A percentile compares a stretch with the other conserved stretches of the same genome.
Conservation (phyloP, 2,888 invertebrate genomes). For the Ophioninae sp. region DNA sequence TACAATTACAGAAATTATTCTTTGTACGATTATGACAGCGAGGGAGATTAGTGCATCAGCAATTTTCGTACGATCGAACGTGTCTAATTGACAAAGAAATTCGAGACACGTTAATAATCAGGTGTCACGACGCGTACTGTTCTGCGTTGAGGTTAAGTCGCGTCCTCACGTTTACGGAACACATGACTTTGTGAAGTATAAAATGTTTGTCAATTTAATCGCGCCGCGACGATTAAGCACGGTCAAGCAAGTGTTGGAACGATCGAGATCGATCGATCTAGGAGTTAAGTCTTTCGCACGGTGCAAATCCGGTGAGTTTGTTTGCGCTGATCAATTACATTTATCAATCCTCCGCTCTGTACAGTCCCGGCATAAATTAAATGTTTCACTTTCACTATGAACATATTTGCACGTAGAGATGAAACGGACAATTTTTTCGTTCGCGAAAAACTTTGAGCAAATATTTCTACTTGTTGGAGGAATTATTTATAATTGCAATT, state of each 20-base stretch:
- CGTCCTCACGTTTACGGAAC: slow-evolving; percentile 1
- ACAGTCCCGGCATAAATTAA: neutral
- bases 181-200: slow-evolving; percentile 7
- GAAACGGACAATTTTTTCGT: neutral
- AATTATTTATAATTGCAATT: neutral
- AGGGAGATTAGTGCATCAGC: slow-evolving; percentile 1
- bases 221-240: slow-evolving; percentile 63
- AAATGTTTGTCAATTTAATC: slow-evolving; percentile 64
- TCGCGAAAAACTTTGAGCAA: neutral
- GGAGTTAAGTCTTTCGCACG: slow-evolving; percentile 65
- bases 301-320: slow-evolving; percentile 72
- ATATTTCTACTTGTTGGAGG: neutral
- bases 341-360: slow-evolving; percentile 17
- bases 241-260: slow-evolving; percentile 64
- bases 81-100: neutral
- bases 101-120: neutral
- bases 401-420: neutral
- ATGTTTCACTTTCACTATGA: neutral
- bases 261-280: slow-evolving; percentile 61
- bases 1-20: slow-evolving; percentile 13
- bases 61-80: neutral
- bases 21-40: slow-evolving; percentile 44
- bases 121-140: neutral
- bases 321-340: slow-evolving; percentile 19
- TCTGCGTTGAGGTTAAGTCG: slow-evolving; percentile 50